Evolutionary conservation across 2,113 vertebrate genomes (phyloP).

Genomic region (Chascanopsetta lugubris): DNA sequence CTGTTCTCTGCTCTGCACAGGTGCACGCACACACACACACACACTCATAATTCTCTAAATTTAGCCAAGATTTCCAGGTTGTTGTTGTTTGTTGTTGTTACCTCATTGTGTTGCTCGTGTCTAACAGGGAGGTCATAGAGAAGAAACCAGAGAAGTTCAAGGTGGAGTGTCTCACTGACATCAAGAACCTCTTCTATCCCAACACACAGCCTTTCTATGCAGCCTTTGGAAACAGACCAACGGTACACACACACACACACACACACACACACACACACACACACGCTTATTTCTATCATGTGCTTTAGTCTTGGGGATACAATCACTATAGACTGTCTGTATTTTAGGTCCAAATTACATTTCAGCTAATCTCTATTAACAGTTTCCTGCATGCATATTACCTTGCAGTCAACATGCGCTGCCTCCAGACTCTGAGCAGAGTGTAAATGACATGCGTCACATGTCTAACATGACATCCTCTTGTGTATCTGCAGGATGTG

Average conservation of each 20-base stretch:
- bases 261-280: neutral
- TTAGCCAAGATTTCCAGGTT: neutral
- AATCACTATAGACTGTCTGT: too few species aligned
- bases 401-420: too few species aligned
- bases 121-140: conserved; percentile 93
- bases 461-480: neutral
- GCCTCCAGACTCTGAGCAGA: too few species aligned
- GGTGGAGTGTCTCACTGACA: conserved; percentile 96
- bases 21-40: conserved; percentile 63
- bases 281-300: neutral
- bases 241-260: conserved; percentile 77
- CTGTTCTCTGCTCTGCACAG: conserved; percentile 97
- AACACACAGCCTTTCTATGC: conserved; percentile 95
- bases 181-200: conserved; percentile 93
- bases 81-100: neutral
- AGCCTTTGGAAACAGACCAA: conserved; percentile 95
- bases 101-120: conserved; percentile 34
- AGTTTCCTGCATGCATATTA: too few species aligned
- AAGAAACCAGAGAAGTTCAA: conserved; percentile 99
- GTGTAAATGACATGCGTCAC: neutral
- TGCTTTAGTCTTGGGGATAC: too few species aligned
- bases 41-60: neutral
- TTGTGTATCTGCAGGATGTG: conserved; percentile 84
- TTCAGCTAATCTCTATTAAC: too few species aligned
- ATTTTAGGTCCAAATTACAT: too few species aligned